These are phyloP conservation scores for Rhingia campestris DNA, from an alignment of 2,888 invertebrate genomes.

Conservation along the genomic window DNA sequence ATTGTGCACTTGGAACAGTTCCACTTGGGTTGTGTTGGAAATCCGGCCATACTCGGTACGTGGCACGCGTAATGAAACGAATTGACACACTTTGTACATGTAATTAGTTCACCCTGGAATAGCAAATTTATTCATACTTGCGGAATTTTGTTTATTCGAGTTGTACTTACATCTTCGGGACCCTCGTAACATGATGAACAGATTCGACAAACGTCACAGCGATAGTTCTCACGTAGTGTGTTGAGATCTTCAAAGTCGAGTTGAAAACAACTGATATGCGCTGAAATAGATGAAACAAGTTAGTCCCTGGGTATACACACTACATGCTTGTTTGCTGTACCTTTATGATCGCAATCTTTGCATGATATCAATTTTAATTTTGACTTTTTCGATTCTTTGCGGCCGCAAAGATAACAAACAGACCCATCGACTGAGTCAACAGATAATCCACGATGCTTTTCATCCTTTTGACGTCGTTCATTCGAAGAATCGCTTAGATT, in stretches of 20 bases:
- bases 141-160: neutral
- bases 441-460: slow-evolving; percentile 29
- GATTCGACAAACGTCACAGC: slow-evolving; percentile 94
- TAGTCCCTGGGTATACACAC: neutral
- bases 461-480: slow-evolving; percentile 55
- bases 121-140: neutral
- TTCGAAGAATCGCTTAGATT: slow-evolving; percentile 53
- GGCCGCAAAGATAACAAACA: slow-evolving; percentile 77
- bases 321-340: slow-evolving; percentile 65
- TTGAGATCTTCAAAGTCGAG: slow-evolving; percentile 77
- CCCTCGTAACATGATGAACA: slow-evolving; percentile 92
- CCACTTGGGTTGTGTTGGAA: slow-evolving; percentile 86
- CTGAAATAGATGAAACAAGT: slow-evolving; percentile 84
- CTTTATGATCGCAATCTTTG: slow-evolving; percentile 77
- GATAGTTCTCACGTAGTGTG: slow-evolving; percentile 85
- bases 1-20: slow-evolving; percentile 87
- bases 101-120: slow-evolving; percentile 87
- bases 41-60: slow-evolving; percentile 86
- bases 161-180: slow-evolving; percentile 86
- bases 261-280: slow-evolving; percentile 78
- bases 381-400: slow-evolving; percentile 78
- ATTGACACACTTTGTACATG: slow-evolving; percentile 93
- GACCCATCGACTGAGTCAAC: slow-evolving; percentile 28
- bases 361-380: slow-evolving; percentile 79
- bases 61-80: slow-evolving; percentile 93